These are phyloP conservation scores for Sebastes reedi DNA, from an alignment of 2,797 vertebrate genomes.

Conservation along the genomic window DNA sequence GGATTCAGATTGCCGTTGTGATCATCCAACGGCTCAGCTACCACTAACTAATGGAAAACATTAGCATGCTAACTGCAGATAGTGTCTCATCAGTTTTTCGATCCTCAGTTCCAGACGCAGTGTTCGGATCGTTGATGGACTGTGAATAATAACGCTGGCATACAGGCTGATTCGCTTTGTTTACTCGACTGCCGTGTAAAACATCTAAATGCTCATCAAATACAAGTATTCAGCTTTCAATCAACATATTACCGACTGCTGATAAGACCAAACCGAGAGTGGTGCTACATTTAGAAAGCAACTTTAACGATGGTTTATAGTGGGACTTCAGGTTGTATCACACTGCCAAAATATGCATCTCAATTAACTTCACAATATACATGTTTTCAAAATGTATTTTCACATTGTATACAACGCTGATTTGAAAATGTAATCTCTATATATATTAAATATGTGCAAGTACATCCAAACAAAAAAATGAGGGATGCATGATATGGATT, in stretches of 20 bases:
- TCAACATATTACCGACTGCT: constrained; percentile 22
- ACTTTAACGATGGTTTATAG: constrained; percentile 13
- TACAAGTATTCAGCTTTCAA: constrained; percentile 46
- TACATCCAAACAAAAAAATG: too few relatives aligned
- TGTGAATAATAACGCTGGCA: constrained; percentile 61
- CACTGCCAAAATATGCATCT: background rate
- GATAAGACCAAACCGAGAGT: constrained; percentile 8
- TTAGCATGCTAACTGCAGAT: constrained; percentile 72
- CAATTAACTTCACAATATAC: background rate
- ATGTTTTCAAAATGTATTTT: background rate
- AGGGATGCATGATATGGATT: background rate
- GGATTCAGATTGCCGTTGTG: constrained; percentile 72
- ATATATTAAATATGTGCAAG: background rate
- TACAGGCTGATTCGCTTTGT: constrained; percentile 56
- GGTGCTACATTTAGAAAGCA: constrained; percentile 24
- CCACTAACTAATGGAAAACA: constrained; percentile 72
- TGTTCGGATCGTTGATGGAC: constrained; percentile 63
- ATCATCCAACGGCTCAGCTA: constrained; percentile 72
- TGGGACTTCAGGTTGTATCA: background rate
- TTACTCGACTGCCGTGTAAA: constrained; percentile 48
- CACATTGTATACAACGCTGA: background rate
- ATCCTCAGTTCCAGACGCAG: constrained; percentile 55
- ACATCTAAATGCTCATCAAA: constrained; percentile 52
- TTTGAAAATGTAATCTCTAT: background rate
- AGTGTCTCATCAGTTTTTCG: constrained; percentile 68